Percentiles rank a stretch among this genome's conserved stretches.
Evolutionary conservation across 2,797 vertebrate genomes (phyloP).

Genomic region (Mallotus villosus): DNA sequence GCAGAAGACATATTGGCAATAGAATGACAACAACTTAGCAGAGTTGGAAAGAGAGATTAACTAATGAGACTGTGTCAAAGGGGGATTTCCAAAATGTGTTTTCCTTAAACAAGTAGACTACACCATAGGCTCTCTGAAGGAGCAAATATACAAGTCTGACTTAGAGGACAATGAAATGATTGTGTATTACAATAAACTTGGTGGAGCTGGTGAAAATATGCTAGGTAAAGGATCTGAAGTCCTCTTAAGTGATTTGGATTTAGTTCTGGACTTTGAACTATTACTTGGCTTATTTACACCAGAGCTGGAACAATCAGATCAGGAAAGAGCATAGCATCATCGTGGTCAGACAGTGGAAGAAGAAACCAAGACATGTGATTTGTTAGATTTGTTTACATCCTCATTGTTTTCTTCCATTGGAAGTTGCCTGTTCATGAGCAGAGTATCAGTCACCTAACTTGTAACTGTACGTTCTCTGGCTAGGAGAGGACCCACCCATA

Average conservation of each 20-base stretch:
- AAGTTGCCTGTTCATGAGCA: not conserved
- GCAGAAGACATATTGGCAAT: no score
- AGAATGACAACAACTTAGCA: no score
- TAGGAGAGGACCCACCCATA: not conserved
- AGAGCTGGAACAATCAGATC: not conserved
- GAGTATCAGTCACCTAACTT: not conserved
- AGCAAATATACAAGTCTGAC: no score
- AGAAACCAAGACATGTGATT: not conserved
- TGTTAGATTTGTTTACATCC: not conserved
- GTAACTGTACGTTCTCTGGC: not conserved
- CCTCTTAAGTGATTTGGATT: no score
- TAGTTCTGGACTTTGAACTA: no score
- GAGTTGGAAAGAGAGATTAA: no score
- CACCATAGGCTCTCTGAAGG: no score
- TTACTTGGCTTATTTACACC: not conserved
- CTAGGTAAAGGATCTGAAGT: no score
- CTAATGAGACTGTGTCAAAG: no score
- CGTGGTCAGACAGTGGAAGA: not conserved
- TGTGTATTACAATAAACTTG: no score
- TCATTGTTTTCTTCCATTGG: not conserved
- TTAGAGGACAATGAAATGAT: no score
- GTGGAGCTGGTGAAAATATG: no score
- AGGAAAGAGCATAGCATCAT: not conserved
- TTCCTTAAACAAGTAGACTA: not conserved
- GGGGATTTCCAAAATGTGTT: not conserved